phyloP scores from a whole-genome alignment of 2,888 invertebrate genomes.

The Sphaerophoria rueppellii region DNA sequence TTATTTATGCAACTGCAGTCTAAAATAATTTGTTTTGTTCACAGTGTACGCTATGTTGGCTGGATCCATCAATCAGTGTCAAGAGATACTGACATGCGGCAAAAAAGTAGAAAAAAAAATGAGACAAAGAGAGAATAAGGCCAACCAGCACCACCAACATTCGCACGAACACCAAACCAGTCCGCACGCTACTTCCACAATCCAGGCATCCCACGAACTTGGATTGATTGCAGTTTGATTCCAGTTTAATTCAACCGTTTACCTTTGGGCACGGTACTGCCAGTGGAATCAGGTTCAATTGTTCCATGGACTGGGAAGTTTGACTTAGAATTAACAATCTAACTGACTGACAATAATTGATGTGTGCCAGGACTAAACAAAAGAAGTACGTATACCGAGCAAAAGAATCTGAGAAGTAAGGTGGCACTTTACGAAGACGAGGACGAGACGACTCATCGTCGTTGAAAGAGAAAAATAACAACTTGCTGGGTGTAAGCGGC shows the following conservation, averaged over 20 bases:
- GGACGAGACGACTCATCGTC: not conserved
- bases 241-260: conserved; percentile 69
- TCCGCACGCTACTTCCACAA: not conserved
- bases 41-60: conserved; percentile 5
- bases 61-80: conserved; percentile 61
- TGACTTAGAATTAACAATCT: conserved; percentile 69
- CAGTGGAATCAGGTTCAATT: conserved; percentile 39
- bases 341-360: conserved; percentile 71
- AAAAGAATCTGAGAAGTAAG: conserved; percentile 17
- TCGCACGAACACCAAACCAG: not conserved
- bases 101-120: conserved; percentile 10
- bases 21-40: not conserved
- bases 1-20: not conserved
- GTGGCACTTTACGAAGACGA: not conserved
- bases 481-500: not conserved
- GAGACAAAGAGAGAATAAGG: conserved; percentile 26
- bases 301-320: conserved; percentile 50
- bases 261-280: conserved; percentile 53
- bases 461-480: too few relatives aligned
- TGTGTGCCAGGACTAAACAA: conserved; percentile 45
- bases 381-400: not conserved
- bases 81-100: conserved; percentile 40
- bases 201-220: conserved; percentile 31
- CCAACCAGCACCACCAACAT: conserved; percentile 10
- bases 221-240: conserved; percentile 69